Evolutionary conservation across 1,140 invertebrate species (phyloP), one percentile per base, ranked within the genome.

Genomic region (Ptiloglossa arizonensis): DNA sequence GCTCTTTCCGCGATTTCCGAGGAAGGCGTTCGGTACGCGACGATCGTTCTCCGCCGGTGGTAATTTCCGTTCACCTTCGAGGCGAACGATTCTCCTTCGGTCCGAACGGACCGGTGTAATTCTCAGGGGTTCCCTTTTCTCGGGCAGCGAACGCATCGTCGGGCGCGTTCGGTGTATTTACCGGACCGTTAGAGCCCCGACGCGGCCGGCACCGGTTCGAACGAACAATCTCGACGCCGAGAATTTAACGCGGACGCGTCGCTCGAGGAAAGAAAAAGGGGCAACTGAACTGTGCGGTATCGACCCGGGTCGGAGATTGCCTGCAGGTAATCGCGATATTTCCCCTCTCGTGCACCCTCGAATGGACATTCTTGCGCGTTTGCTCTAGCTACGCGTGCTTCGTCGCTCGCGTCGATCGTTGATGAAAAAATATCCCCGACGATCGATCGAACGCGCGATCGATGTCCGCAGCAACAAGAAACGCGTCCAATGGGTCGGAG

Each of bases 271-370:
- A 62, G 44, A 74, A 68, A 75, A 59, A 66, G 63, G 56, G 73
- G 79, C 68, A 59, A 64, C 48, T 73, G 64, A 81, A 77, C 79
- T 5, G 52, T 46, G 50, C 76, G 80, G 70, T 82, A 85, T 84
- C 83, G 86, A 88, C 83, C 86, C 76, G 70, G 81, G 74, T 87
- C 79, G 80, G 68, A 71, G 35, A 76, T 87, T 75, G 87, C 86
- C 80, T 87, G 86, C 86, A 79, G 82, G 70, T 87, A 84, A 88
- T 86, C 79, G 76, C 77, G 71, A 80, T 56, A 74, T 27, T 75
- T 52, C 32, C 73, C 70, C 63, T 64, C 68, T 67, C 66, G 50
- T 76, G 52, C 63, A 62, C 15, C 44, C 27, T 35, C 44, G 2
- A 68, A 68, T 44, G 46, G 50, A 29, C 63, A n/a, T 56, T 57